Base-by-base conservation (phyloP, 2,113 vertebrate species). In the Lutjanus erythropterus region DNA sequence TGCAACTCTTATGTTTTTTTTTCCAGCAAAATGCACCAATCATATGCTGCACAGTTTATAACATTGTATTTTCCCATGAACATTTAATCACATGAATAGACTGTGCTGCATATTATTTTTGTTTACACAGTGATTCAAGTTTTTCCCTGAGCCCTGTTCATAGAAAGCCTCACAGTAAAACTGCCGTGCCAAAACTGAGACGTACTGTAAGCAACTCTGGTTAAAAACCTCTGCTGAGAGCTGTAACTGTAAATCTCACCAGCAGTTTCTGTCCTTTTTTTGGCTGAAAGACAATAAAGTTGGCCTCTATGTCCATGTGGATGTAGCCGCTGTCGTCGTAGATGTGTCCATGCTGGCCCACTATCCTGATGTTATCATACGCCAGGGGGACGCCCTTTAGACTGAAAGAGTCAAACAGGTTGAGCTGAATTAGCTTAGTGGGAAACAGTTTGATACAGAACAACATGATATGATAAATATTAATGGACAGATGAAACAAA, bases 301-400 rank as follows among this genome's bases (percentile, higher is more conserved):
- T 95, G 1, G 97, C 98, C 75, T 99, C 95, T 50, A 99, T 86
- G 88, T 98, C 94, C 78, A 99, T 76, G 83, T 99, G 98, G 90
- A 99, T 92, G 83, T 96, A 97, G 15, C 97, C 97, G 6, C 96
- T 96, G 82, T 99, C 98, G 37, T 98, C 97, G 29, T 94, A 94
- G 76, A 99, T 99, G 84, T 97, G 94, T 33, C 97, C 98, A 2
- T 96, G 80, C n/a, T 94, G 95, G 1, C 96, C 94, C 27, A 97
- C 53, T 56, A 98, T 93, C 72, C 87, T 96, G 76, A 99, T 94
- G 87, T 95, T 92, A 84, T 98, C 96, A 76, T 98, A 99, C 0
- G 98, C 97, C 67, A 99, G 65, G 0, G 97, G 97, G 0, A 99
- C 98, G 1, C 98, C 98, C 47, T 95, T 93, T 55, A 99, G 86